Percentiles rank a stretch among this genome's conserved stretches.
phyloP scores from a whole-genome alignment of 2,113 vertebrate genomes.

The Nansenia antarctica region DNA sequence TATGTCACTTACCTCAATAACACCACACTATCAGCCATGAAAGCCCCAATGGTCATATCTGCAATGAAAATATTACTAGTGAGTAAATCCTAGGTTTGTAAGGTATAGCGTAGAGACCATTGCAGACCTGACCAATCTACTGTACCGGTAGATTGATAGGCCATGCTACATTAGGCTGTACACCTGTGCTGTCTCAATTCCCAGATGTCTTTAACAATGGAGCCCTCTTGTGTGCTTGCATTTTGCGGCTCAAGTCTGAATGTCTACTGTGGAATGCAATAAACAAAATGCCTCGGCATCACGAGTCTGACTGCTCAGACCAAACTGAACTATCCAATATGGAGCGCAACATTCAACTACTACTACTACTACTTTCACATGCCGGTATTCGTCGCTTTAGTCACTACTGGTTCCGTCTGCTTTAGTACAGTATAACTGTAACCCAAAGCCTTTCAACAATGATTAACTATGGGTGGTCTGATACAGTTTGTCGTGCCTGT shows the following conservation, averaged over 20 bases:
- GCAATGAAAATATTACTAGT: constrained; percentile 47
- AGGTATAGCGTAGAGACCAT: constrained; percentile 17
- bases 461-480: no score
- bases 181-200: no score
- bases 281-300: constrained; percentile 71
- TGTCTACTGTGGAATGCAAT: constrained; percentile 68
- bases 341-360: no score
- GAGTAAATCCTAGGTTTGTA: constrained; percentile 20
- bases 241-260: constrained; percentile 33
- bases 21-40: constrained; percentile 91
- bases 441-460: no score
- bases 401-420: no score
- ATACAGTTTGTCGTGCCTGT: background rate
- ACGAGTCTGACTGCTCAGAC: constrained; percentile 27
- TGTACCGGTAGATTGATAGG: no score
- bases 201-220: constrained; percentile 29
- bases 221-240: constrained; percentile 24
- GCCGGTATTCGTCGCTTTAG: no score
- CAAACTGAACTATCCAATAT: no score
- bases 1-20: constrained; percentile 92
- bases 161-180: no score
- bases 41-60: constrained; percentile 96
- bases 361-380: no score
- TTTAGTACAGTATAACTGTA: no score
- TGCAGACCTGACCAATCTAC: no score